phyloP scores from a whole-genome alignment of 2,888 invertebrate genomes.

The Dioctria rufipes region DNA sequence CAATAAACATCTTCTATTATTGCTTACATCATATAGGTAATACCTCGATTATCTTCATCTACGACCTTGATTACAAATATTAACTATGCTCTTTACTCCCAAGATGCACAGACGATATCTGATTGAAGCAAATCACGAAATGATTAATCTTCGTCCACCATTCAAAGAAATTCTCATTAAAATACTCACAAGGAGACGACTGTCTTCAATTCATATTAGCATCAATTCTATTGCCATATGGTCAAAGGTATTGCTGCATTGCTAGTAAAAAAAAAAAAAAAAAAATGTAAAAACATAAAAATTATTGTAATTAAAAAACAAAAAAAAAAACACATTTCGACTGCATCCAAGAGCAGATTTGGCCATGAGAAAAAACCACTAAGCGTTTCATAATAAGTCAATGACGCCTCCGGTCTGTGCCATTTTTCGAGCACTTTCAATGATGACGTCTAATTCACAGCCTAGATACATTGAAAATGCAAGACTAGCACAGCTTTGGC shows the following conservation, averaged over 20 bases:
- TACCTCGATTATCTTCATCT: not conserved
- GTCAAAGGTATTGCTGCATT: not conserved
- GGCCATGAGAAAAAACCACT: constrained; percentile 50
- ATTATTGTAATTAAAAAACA: not conserved
- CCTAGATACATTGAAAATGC: constrained; percentile 23
- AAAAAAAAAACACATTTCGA: constrained; percentile 4
- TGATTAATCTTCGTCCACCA: not conserved
- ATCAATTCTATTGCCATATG: not conserved
- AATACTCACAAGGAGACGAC: not conserved
- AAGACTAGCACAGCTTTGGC: constrained; percentile 20
- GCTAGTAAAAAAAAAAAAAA: not conserved
- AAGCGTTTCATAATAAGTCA: constrained; percentile 51
- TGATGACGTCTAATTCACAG: constrained; percentile 49
- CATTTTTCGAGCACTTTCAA: constrained; percentile 54
- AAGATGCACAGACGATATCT: not conserved
- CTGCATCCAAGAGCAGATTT: constrained; percentile 28
- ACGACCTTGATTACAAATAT: not conserved
- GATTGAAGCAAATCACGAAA: not conserved
- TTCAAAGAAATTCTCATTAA: not conserved
- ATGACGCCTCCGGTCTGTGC: constrained; percentile 53
- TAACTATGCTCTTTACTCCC: not conserved
- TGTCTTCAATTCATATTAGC: not conserved
- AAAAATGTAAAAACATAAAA: not conserved
- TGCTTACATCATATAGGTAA: too few species aligned
- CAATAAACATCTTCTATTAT: too few species aligned